These are phyloP conservation scores for Vidua chalybeata DNA, from an alignment of 2,113 vertebrate species.

Conservation along the genomic window DNA sequence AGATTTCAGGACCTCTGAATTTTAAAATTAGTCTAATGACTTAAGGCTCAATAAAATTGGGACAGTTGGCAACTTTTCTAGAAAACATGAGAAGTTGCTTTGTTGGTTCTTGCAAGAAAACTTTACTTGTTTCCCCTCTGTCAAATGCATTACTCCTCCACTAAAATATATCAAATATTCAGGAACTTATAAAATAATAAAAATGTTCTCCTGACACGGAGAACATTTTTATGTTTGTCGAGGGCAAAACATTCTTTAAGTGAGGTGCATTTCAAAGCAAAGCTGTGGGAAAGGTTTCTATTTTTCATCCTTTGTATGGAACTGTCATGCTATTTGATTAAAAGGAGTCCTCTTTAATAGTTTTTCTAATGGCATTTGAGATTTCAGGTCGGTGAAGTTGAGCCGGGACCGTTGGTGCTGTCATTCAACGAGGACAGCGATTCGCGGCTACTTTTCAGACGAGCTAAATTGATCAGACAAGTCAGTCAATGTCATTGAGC, in stretches of 20 bases:
- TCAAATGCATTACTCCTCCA: background rate
- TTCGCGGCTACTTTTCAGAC: constrained; percentile 78
- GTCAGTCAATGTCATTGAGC: constrained; percentile 88
- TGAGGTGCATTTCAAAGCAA: background rate
- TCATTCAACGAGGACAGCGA: constrained; percentile 73
- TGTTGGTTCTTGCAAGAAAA: background rate
- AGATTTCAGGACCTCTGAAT: background rate
- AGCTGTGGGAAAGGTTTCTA: background rate
- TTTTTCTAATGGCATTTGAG: background rate
- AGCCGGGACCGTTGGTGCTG: constrained; percentile 57
- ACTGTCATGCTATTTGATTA: background rate
- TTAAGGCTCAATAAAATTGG: background rate
- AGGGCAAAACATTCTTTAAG: background rate
- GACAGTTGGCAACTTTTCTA: background rate
- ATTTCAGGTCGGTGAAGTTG: background rate
- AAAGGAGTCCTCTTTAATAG: background rate
- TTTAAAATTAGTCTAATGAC: background rate
- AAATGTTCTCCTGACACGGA: background rate
- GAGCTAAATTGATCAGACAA: constrained; percentile 89
- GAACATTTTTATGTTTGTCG: background rate
- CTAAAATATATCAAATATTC: background rate
- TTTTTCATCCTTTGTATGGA: background rate
- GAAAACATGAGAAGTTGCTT: background rate
- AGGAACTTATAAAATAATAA: constrained; percentile 1
- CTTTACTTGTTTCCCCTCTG: background rate